Base-by-base conservation (phyloP, 2,888 invertebrate species). In the Pachliopta kotzebuea region DNA sequence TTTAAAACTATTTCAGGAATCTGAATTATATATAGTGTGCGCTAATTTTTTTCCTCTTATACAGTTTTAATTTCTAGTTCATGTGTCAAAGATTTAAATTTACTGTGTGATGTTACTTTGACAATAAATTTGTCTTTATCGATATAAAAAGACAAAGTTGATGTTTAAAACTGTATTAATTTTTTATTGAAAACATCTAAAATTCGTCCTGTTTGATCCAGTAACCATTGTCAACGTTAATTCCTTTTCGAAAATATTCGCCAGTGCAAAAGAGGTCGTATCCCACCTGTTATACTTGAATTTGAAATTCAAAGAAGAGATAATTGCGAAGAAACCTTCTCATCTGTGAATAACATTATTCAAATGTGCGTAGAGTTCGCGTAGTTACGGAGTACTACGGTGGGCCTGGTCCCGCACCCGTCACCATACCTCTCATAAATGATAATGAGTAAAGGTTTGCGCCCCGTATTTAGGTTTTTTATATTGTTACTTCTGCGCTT, bases 261-360 rank as follows among this genome's bases (percentile, higher is more conserved):
- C 21, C 4, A 31, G 52, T 31, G 52, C n/a, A 4, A 54, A 42
- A 42, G n/a, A 23, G 37, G 53, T 56, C 37, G 18, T 45, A 54
- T 53, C 18, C 20, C 26, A 26, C 20, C 21, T 55, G 53, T 3
- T 42, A 26, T n/a, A 42, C 20, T 56, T 17, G 24, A 52, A 62
- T 62, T 63, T 63, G 23, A 55, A 54, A 54, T 63, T 63, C 54
- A 63, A 26, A 26, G n/a, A 50, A 59, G 50, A 60, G 59, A 52
- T 55, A n/a, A 37, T 60, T n/a, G 23, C 55, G 58, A 56, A 24
- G 29, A 60, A 63, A 64, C 55, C 55, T 64, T 55, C 60, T 56
- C 56, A 24, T 23, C 64, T 60, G 50, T 37, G 64, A 64, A 64
- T 56, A 56, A 21, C 23, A 60, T 64, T 64, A 64, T 64, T 60